phyloP scores from a whole-genome alignment of 2,113 vertebrate genomes.

The Crotalus helleri region DNA sequence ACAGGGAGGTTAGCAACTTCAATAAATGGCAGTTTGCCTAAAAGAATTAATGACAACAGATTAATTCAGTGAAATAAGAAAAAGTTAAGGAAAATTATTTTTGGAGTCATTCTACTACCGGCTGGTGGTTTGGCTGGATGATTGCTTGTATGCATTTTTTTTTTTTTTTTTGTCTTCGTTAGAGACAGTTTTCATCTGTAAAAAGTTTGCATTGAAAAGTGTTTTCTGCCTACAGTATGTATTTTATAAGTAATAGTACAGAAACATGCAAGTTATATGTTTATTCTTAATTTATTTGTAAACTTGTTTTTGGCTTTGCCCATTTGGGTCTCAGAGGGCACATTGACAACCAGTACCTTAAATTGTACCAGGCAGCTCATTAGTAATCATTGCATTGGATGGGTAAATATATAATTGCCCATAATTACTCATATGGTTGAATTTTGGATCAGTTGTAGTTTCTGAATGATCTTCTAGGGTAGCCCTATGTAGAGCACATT shows the following conservation, averaged over 20 bases:
- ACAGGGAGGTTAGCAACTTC: not conserved
- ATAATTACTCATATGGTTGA: not conserved
- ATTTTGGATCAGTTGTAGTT: not conserved
- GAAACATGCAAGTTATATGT: not conserved
- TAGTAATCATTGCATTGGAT: not conserved
- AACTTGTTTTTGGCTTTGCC: not conserved
- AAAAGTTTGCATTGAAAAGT: not conserved
- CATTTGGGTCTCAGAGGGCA: not conserved
- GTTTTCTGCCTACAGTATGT: not conserved
- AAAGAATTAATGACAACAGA: not conserved
- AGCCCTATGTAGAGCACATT: not conserved
- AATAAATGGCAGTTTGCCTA: not conserved
- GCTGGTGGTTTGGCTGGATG: conserved; percentile 37
- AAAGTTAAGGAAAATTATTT: not conserved
- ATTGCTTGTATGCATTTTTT: not conserved
- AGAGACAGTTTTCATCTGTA: not conserved
- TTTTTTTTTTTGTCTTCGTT: too few species aligned
- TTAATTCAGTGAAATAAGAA: not conserved
- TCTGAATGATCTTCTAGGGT: not conserved
- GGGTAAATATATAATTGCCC: not conserved
- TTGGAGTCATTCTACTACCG: conserved; percentile 17
- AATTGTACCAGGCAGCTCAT: not conserved
- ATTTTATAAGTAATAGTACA: not conserved
- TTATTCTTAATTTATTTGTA: not conserved
- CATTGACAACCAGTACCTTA: not conserved